Conservation (phyloP, 2,113 vertebrate genomes). For the Sinocyclocheilus rhinocerous region DNA sequence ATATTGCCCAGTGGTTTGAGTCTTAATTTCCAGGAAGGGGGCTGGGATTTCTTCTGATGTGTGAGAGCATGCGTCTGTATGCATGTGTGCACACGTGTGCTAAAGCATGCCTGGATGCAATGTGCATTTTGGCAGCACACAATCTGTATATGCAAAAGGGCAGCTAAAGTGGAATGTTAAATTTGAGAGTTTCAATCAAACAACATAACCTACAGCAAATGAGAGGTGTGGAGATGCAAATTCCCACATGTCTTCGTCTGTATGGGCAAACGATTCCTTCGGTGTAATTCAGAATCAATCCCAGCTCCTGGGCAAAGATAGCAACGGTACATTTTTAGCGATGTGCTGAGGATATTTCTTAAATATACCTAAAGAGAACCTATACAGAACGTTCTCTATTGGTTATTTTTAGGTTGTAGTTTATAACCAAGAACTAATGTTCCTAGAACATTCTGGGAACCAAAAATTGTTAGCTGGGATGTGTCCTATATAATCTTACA, state of each 20-base stretch:
- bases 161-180: slow-evolving; percentile 12
- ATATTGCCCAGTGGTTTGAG: slow-evolving; percentile 43
- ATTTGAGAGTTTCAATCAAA: slow-evolving; percentile 19
- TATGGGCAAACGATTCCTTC: neutral
- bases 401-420: too few relatives aligned
- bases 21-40: slow-evolving; percentile 15
- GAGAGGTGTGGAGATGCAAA: slow-evolving; percentile 14
- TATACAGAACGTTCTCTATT: too few relatives aligned
- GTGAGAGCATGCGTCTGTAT: neutral
- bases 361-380: too few relatives aligned
- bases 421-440: too few relatives aligned
- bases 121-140: slow-evolving; percentile 1
- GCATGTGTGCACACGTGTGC: slow-evolving; percentile 32
- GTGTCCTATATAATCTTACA: too few relatives aligned
- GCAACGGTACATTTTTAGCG: too few relatives aligned
- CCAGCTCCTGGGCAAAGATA: neutral
- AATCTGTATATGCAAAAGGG: slow-evolving; percentile 30
- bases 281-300: neutral
- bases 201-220: neutral
- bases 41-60: slow-evolving; percentile 4
- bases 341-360: neutral
- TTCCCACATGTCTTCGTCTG: neutral
- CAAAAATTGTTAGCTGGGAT: too few relatives aligned
- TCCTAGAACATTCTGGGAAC: too few relatives aligned
- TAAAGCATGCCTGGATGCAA: slow-evolving; percentile 12